Evolutionary conservation across 2,113 vertebrate species (phyloP).

Genomic region (Phyllostomus discolor): DNA sequence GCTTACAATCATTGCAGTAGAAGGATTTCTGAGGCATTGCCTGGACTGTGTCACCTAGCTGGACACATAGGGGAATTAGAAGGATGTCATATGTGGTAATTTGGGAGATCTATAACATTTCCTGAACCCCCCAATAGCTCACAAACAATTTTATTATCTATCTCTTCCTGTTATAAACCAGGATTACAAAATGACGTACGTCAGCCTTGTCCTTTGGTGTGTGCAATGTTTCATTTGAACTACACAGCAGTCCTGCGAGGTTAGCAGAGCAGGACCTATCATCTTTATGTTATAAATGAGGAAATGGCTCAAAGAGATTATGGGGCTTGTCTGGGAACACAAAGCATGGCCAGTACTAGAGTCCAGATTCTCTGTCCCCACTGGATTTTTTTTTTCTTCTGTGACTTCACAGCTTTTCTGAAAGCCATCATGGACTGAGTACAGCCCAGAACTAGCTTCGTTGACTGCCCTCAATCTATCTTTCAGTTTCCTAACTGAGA

Average conservation of each 20-base stretch:
- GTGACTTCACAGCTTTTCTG: background rate
- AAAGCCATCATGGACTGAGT: background rate
- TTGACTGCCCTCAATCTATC: background rate
- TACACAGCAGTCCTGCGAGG: background rate
- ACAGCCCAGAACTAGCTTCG: background rate
- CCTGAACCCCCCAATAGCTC: accelerated
- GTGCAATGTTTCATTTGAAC: background rate
- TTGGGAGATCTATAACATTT: background rate
- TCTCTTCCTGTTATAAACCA: background rate
- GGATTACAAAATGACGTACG: background rate
- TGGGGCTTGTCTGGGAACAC: background rate
- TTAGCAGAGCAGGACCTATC: background rate
- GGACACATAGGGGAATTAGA: background rate
- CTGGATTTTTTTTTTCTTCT: background rate
- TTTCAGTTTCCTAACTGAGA: background rate
- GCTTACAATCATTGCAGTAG: background rate
- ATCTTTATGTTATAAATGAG: background rate
- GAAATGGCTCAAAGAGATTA: background rate
- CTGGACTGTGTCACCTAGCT: background rate
- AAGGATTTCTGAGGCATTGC: background rate
- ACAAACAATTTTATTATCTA: too few species aligned
- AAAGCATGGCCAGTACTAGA: background rate
- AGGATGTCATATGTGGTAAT: background rate
- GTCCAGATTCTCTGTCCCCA: background rate
- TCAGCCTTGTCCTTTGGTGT: background rate